Percentiles rank a stretch among this genome's conserved stretches.
Evolutionary conservation across 2,888 invertebrate species (phyloP).

Genomic region (Stenurella melanura): DNA sequence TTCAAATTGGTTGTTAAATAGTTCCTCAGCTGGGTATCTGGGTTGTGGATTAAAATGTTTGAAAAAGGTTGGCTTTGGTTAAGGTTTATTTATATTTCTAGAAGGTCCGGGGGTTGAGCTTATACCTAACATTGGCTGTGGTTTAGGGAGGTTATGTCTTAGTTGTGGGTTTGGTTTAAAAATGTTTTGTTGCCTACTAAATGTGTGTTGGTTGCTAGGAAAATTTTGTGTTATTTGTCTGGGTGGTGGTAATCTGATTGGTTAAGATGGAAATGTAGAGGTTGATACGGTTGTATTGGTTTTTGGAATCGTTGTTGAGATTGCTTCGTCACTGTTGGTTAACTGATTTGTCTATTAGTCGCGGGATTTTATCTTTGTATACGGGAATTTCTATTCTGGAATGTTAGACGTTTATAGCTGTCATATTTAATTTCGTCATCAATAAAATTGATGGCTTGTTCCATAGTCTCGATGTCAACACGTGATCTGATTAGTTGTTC

Average conservation of each 20-base stretch:
- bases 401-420: conserved; percentile 13
- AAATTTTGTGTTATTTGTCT: conserved; percentile 8
- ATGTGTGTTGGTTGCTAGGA: conserved; percentile 1
- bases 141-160: not conserved
- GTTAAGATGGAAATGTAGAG: conserved; percentile 21
- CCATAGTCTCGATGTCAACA: conserved; percentile 7
- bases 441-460: conserved; percentile 15
- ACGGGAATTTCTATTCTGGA: conserved; percentile 6
- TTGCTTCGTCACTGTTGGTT: conserved; percentile 5
- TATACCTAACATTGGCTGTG: conserved; percentile 5
- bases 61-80: conserved; percentile 5
- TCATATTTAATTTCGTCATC: conserved; percentile 11
- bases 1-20: conserved; percentile 21
- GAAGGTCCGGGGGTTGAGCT: conserved; percentile 16
- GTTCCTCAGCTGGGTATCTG: conserved; percentile 11
- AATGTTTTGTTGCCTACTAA: not conserved
- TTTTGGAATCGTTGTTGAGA: conserved; percentile 1
- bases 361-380: not conserved
- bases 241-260: not conserved
- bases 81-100: conserved; percentile 16
- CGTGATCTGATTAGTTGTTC: conserved; percentile 5
- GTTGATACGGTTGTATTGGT: conserved; percentile 17
- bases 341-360: conserved; percentile 3
- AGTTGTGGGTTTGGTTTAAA: conserved; percentile 1
- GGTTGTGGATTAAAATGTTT: conserved; percentile 15